A percentile compares a stretch with the other conserved stretches of the same genome.
phyloP scores from a whole-genome alignment of 2,113 vertebrate species.

The Gadus macrocephalus region DNA sequence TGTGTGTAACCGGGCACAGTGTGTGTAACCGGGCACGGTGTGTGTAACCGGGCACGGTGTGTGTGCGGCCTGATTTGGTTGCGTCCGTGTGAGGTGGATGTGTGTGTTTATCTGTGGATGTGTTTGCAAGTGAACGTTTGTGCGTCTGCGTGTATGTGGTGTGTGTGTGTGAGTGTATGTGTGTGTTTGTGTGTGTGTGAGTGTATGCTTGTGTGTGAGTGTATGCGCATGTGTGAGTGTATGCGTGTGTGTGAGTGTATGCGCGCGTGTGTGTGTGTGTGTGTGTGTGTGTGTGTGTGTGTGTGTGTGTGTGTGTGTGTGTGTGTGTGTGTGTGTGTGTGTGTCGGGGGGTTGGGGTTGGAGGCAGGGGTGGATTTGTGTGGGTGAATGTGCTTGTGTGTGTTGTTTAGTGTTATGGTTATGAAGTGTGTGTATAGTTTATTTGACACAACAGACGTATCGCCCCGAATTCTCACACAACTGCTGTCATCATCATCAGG shows the following conservation, averaged over 20 bases:
- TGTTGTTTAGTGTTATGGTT: background rate
- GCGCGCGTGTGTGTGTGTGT: too few species aligned
- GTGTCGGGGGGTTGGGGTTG: background rate
- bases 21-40: background rate
- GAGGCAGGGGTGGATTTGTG: too few species aligned
- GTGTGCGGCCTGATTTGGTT: background rate
- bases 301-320: background rate
- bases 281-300: background rate
- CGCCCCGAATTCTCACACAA: background rate
- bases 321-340: background rate
- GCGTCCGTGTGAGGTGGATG: background rate
- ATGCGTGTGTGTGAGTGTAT: too few species aligned
- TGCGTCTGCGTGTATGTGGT: background rate
- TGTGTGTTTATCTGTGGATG: background rate
- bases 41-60: background rate
- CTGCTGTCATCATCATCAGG: conserved; percentile 18
- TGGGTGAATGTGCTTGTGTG: background rate
- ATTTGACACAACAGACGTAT: too few species aligned
- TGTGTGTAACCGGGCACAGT: background rate
- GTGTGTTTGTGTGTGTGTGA: too few species aligned
- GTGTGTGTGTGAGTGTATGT: background rate
- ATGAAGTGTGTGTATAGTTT: background rate
- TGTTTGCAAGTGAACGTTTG: background rate
- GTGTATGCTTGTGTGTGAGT: too few species aligned
- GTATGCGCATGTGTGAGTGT: too few species aligned